Evolutionary conservation across 2,113 vertebrate genomes (phyloP).

Genomic region (Ailurus styani): DNA sequence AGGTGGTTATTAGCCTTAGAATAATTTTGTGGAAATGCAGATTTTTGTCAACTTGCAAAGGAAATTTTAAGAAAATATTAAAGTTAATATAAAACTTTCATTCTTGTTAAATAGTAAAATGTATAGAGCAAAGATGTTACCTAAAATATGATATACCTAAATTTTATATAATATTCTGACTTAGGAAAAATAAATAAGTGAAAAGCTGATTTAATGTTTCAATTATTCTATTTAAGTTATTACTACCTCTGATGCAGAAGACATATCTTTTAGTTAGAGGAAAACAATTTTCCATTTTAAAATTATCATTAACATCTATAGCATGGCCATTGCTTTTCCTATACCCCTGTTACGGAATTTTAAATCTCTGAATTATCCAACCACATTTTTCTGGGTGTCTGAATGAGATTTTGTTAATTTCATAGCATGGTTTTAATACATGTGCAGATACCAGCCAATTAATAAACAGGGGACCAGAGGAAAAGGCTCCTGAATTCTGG

Average conservation of each 20-base stretch:
- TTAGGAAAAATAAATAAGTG: neutral
- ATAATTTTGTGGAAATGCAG: neutral
- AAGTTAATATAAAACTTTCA: neutral
- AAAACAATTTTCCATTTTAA: neutral
- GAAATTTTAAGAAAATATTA: neutral
- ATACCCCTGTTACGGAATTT: neutral
- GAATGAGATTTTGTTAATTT: neutral
- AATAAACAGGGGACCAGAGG: constrained; percentile 53
- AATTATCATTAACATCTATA: neutral
- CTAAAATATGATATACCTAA: neutral
- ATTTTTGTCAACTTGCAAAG: neutral
- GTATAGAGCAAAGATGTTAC: neutral
- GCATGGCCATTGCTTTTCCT: neutral
- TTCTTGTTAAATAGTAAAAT: neutral
- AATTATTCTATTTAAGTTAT: neutral
- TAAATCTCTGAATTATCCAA: neutral
- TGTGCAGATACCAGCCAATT: constrained; percentile 26
- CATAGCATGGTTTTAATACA: neutral
- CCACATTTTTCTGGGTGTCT: neutral
- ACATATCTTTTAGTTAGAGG: neutral
- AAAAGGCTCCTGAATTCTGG: constrained; percentile 58
- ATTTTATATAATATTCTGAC: neutral
- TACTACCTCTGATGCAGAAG: neutral
- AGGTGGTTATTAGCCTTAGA: neutral
- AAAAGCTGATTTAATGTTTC: neutral